Base-by-base conservation (phyloP, 92 coral and sea anemone genomes). In the Blastomussa wellsi region DNA sequence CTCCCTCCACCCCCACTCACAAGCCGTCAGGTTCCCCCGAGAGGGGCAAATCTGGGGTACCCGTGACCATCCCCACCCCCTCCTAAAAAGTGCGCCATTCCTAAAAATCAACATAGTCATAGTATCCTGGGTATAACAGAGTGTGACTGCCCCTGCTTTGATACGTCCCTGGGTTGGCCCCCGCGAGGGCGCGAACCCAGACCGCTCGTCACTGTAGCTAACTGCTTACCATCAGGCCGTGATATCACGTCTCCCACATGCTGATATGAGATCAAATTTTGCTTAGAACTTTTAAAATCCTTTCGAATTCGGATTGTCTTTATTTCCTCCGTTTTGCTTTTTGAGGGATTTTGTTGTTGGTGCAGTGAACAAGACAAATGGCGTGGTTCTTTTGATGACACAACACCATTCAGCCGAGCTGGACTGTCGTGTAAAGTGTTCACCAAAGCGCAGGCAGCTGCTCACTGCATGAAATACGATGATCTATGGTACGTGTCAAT, bases 271-370 rank as follows among this genome's bases (percentile, higher is more conserved):
- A 8, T 39, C 44, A 5, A 1, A 13, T 48, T 51, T 20, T 51
- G 14, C 0, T 17, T 51, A 0, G 20, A 12, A n/a, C 13, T 62
- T 10, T 44, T 44, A 44, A 9, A 29, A 26, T 26, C 7, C 3
- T 62, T 62, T 28, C 10, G 35, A 1, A 28, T 9, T 60, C 31
- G 14, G 11, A 62, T 6, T 44, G 11, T 44, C 28, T 35, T 16
- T 69, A 32, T 20, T 69, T 35, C 24, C 39, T 35, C 26, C 57
- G 67, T 68, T 24, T 36, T 28, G 26, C 26, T 24, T 7, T 12
- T 36, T 1, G 33, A 96, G 99, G 99, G 99, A 53, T 96, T 96
- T 72, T 96, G 99, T 53, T 96, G 99, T 81, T 90, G 92, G 72
- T 96, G 99, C 55, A 79, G 88, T 2, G 93, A 89, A 74, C 95